Evolutionary conservation across 2,113 vertebrate species (phyloP).

Genomic region (Coryphaenoides rupestris): DNA sequence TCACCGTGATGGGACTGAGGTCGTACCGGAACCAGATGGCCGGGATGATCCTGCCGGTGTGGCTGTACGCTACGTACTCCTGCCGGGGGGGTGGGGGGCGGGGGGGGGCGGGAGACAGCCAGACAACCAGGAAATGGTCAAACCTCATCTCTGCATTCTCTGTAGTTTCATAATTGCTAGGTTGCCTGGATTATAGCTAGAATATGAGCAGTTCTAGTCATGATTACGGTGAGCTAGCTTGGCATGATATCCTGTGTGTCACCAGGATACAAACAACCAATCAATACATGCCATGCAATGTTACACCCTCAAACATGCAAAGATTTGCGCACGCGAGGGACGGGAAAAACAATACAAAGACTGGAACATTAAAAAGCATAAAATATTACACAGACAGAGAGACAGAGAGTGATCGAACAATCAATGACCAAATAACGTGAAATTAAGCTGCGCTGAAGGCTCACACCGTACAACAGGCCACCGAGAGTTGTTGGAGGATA

Average conservation of each 20-base stretch:
- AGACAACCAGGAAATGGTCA: not conserved
- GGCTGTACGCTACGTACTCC: constrained; percentile 97
- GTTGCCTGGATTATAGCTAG: too few relatives aligned
- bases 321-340: not conserved
- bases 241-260: not conserved
- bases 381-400: too few relatives aligned
- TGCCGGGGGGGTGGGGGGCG: constrained; percentile 54
- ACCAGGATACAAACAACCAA: not conserved
- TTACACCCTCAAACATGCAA: not conserved
- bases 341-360: too few relatives aligned
- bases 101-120: not conserved
- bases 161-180: too few relatives aligned
- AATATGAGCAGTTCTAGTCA: too few relatives aligned
- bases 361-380: too few relatives aligned
- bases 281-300: not conserved
- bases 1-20: constrained; percentile 98
- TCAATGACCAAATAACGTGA: too few relatives aligned
- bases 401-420: too few relatives aligned
- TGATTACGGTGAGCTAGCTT: not conserved
- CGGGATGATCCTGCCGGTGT: constrained; percentile 95
- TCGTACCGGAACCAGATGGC: constrained; percentile 99
- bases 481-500: too few relatives aligned
- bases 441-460: too few relatives aligned
- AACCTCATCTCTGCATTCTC: too few relatives aligned
- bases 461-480: too few relatives aligned